Conservation (phyloP, 2,888 invertebrate genomes). For the Polyommatus icarus region DNA sequence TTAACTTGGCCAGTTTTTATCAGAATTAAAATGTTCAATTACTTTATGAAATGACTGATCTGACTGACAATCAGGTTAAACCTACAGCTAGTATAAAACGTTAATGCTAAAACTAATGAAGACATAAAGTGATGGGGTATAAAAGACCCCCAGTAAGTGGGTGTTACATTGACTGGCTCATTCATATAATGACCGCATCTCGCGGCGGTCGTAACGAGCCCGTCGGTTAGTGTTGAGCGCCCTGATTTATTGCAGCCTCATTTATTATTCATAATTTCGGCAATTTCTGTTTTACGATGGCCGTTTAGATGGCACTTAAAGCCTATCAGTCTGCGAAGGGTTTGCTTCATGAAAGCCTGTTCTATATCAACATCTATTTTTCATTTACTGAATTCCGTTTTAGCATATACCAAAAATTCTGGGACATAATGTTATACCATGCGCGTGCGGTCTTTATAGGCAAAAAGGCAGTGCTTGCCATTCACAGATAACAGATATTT, state of each 20-base stretch:
- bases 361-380: no score
- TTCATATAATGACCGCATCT: background rate
- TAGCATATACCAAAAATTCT: no score
- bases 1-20: no score
- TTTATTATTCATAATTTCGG: conserved; percentile 16
- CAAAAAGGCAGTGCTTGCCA: no score
- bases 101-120: background rate
- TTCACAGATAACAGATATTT: no score
- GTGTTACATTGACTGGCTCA: conserved; percentile 3
- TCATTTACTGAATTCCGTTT: no score
- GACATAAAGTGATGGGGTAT: conserved; percentile 4
- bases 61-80: no score
- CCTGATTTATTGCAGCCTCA: background rate
- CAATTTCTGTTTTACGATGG: background rate
- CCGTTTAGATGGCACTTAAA: background rate
- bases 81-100: no score
- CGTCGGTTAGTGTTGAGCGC: background rate
- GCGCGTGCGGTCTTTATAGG: no score
- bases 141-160: background rate
- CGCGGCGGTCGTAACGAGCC: background rate
- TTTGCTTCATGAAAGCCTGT: background rate
- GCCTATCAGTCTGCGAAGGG: background rate
- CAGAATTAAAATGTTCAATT: no score
- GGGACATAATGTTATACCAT: no score
- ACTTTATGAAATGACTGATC: no score